Conservation (phyloP, 2,888 invertebrate genomes). For the Hypselothyrea guttata region DNA sequence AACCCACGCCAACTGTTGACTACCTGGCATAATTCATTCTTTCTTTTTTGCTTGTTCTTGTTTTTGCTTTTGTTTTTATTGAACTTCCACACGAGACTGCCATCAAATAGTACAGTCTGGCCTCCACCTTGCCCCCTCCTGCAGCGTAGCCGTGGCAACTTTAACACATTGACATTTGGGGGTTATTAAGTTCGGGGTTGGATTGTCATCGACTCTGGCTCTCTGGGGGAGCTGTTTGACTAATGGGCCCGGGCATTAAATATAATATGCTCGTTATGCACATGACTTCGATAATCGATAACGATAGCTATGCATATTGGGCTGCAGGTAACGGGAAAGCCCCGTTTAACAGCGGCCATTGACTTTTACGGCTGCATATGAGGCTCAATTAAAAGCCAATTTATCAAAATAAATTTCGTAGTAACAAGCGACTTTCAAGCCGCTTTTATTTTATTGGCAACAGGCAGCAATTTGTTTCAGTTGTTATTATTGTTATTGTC, state of each 20-base stretch:
- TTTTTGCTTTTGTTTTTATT: slow-evolving; percentile 52
- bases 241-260: slow-evolving; percentile 54
- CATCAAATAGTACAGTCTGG: slow-evolving; percentile 29
- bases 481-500: slow-evolving; percentile 7
- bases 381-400: slow-evolving; percentile 55
- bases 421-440: slow-evolving; percentile 8
- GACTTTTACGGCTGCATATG: slow-evolving; percentile 23
- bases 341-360: slow-evolving; percentile 20
- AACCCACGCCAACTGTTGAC: slow-evolving; percentile 55
- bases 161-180: slow-evolving; percentile 61
- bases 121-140: background rate
- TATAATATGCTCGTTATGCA: slow-evolving; percentile 57
- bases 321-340: background rate
- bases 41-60: slow-evolving; percentile 48
- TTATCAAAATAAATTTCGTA: slow-evolving; percentile 44
- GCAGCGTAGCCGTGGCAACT: slow-evolving; percentile 34
- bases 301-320: slow-evolving; percentile 28
- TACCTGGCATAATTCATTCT: slow-evolving; percentile 32
- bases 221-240: slow-evolving; percentile 27
- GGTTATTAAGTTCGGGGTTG: slow-evolving; percentile 41
- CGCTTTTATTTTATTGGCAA: slow-evolving; percentile 30
- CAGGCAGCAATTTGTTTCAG: slow-evolving; percentile 19
- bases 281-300: slow-evolving; percentile 55
- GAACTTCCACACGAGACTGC: slow-evolving; percentile 53
- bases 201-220: background rate